phyloP scores from a whole-genome alignment of 2,888 invertebrate species.

The Dynastes grantii region DNA sequence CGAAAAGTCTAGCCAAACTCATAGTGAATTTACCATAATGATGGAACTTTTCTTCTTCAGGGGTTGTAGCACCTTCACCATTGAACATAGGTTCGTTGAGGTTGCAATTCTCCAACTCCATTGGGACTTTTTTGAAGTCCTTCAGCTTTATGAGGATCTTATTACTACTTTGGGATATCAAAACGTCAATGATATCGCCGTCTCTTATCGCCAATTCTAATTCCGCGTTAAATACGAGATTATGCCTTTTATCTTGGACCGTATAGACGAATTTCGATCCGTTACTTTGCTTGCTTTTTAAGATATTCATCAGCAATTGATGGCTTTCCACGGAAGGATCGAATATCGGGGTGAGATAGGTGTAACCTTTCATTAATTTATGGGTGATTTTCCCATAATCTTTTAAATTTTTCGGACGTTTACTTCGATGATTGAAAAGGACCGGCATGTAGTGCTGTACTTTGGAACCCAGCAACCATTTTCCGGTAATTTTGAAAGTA shows the following conservation, averaged over 20 bases:
- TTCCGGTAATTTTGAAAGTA: conserved; percentile 86
- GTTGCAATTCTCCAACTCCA: conserved; percentile 65
- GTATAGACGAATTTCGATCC: conserved; percentile 81
- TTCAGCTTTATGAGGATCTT: conserved; percentile 82
- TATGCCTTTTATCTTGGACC: conserved; percentile 82
- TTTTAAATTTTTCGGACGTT: conserved; percentile 65
- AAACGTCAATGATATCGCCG: conserved; percentile 84
- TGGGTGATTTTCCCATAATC: conserved; percentile 79
- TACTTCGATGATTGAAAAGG: conserved; percentile 72
- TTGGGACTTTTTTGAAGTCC: conserved; percentile 83
- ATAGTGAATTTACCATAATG: conserved; percentile 76
- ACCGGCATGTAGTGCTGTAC: conserved; percentile 88
- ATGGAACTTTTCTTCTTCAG: conserved; percentile 72
- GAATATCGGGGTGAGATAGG: conserved; percentile 83
- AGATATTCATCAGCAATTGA: conserved; percentile 75
- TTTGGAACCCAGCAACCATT: conserved; percentile 82
- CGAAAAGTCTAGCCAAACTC: conserved; percentile 82
- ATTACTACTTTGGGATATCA: conserved; percentile 84
- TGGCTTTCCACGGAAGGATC: conserved; percentile 80
- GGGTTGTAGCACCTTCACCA: conserved; percentile 80
- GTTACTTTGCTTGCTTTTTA: conserved; percentile 75
- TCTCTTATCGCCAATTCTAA: conserved; percentile 85
- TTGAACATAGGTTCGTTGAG: conserved; percentile 73
- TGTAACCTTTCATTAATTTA: conserved; percentile 79
- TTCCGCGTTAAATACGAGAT: conserved; percentile 82